Conservation (phyloP, 37 sponge, comb jelly and placozoan genomes). For the Eunapius fragilis region DNA sequence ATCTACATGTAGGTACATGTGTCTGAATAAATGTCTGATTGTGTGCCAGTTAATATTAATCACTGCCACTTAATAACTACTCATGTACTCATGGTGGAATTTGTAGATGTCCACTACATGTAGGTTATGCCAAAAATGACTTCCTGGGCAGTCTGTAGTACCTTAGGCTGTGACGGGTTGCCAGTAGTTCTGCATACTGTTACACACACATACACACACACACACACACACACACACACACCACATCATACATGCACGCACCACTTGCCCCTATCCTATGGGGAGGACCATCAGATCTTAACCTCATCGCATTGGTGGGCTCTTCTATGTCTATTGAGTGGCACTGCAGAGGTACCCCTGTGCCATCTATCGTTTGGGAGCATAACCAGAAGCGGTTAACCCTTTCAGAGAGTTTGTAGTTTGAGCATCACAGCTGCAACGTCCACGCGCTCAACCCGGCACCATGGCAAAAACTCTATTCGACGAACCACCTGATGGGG, state of each 20-base stretch:
- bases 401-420: not conserved
- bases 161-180: constrained; percentile 31
- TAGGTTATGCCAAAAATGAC: constrained; percentile 70
- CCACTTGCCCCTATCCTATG: too few species aligned
- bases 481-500: too few species aligned
- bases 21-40: too few species aligned
- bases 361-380: constrained; percentile 67
- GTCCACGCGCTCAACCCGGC: too few species aligned
- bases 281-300: not conserved
- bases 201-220: too few species aligned
- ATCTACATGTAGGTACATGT: too few species aligned
- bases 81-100: constrained; percentile 73
- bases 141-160: constrained; percentile 14
- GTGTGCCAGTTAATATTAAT: not conserved
- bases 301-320: constrained; percentile 24
- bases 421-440: constrained; percentile 46
- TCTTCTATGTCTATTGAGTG: constrained; percentile 33
- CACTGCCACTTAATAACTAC: not conserved
- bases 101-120: constrained; percentile 58
- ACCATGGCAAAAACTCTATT: too few species aligned
- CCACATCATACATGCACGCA: too few species aligned
- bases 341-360: constrained; percentile 47
- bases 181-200: constrained; percentile 54
- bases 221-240: too few species aligned
- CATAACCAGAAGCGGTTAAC: constrained; percentile 22